phyloP scores from a whole-genome alignment of 2,113 vertebrate genomes.

The Apistogramma diplotaenia region DNA sequence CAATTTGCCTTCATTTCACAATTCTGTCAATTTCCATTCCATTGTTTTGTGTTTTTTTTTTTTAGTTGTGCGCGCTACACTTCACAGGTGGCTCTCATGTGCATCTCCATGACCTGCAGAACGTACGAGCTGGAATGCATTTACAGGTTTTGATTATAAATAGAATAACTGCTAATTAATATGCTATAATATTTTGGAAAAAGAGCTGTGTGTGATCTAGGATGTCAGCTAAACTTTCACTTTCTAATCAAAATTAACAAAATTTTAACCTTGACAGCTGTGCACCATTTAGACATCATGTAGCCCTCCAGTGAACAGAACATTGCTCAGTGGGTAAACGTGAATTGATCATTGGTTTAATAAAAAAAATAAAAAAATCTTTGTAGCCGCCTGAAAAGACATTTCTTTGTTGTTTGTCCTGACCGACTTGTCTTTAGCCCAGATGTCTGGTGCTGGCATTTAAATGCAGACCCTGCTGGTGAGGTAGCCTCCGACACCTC shows the following conservation, averaged over 20 bases:
- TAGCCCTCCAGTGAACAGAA: neutral
- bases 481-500: conserved; percentile 1
- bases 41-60: neutral
- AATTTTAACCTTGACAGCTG: neutral
- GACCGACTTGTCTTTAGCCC: neutral
- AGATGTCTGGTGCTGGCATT: neutral
- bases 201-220: neutral
- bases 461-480: neutral
- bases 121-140: neutral
- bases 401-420: neutral
- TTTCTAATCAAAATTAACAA: neutral
- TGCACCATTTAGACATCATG: neutral
- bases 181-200: too few relatives aligned
- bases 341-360: neutral
- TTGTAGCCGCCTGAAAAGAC: neutral
- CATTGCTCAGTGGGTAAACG: neutral
- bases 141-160: neutral
- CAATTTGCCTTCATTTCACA: conserved; percentile 2
- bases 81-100: neutral
- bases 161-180: too few relatives aligned
- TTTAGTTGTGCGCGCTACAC: neutral
- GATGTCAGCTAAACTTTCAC: neutral
- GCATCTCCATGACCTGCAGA: neutral
- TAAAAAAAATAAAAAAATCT: neutral
- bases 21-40: neutral